A percentile compares a stretch with the other conserved stretches of the same genome.
Conservation (phyloP, 2,797 vertebrate species). For the Dermochelys coriacea region DNA sequence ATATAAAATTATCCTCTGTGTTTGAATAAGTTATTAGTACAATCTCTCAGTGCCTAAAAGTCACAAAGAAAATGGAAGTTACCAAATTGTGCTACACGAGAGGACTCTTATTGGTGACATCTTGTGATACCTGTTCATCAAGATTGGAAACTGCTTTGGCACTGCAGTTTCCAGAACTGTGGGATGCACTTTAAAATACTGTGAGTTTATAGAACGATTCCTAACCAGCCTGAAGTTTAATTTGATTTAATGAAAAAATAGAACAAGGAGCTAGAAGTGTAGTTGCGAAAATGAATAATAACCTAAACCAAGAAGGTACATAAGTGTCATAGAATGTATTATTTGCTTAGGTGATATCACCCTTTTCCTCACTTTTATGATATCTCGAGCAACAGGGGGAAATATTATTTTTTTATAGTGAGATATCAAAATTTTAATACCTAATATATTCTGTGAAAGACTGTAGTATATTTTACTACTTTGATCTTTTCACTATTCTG, state of each 20-base stretch:
- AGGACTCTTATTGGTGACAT: background rate
- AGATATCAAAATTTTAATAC: slow-evolving; percentile 63
- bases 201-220: background rate
- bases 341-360: slow-evolving; percentile 22
- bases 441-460: slow-evolving; percentile 22
- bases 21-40: background rate
- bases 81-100: background rate
- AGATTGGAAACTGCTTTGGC: background rate
- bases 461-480: slow-evolving; percentile 52
- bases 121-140: fast-evolving
- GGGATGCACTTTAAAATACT: background rate
- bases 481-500: slow-evolving; percentile 58
- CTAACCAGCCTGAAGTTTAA: background rate
- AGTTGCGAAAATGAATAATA: background rate
- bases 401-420: slow-evolving; percentile 68
- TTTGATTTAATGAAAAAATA: slow-evolving; percentile 11
- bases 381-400: slow-evolving; percentile 28
- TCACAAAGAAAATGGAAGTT: background rate
- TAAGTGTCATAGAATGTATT: slow-evolving; percentile 22
- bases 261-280: background rate
- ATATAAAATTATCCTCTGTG: background rate
- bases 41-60: background rate
- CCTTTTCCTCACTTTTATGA: slow-evolving; percentile 37
- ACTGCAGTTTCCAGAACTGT: background rate
- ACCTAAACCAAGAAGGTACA: background rate